phyloP scores from a whole-genome alignment of 2,888 invertebrate genomes.

The Eupithecia inturbata region DNA sequence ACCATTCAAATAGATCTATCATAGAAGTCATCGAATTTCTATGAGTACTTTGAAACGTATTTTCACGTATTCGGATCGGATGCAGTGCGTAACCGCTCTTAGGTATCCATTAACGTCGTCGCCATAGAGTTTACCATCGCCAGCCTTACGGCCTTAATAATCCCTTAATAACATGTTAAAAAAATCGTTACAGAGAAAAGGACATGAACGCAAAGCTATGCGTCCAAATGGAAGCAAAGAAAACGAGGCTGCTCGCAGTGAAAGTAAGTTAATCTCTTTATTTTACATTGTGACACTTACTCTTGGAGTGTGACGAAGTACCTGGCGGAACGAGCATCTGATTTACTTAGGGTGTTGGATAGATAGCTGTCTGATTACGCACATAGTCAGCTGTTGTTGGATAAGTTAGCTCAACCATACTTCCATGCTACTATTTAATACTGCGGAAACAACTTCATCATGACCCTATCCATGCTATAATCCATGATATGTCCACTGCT shows the following conservation, averaged over 20 bases:
- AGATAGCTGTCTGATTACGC: neutral
- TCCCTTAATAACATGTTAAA: neutral
- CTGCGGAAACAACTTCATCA: neutral
- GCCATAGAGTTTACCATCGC: too few relatives aligned
- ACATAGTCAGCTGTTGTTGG: neutral
- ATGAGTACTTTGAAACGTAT: too few relatives aligned
- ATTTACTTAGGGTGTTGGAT: neutral
- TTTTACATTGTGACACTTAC: constrained; percentile 25
- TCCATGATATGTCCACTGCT: too few relatives aligned
- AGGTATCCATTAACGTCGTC: too few relatives aligned
- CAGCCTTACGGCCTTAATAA: neutral
- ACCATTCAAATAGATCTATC: too few relatives aligned
- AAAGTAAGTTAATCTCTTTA: constrained; percentile 82
- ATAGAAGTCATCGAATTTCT: too few relatives aligned
- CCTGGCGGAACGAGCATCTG: neutral
- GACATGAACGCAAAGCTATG: constrained; percentile 93
- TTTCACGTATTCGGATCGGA: too few relatives aligned
- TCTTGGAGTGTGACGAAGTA: constrained; percentile 20
- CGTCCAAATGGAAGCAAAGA: constrained; percentile 93
- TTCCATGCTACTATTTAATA: neutral
- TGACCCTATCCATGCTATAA: too few relatives aligned
- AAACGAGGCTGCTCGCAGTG: constrained; percentile 89
- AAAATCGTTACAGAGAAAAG: constrained; percentile 87
- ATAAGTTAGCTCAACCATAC: neutral
- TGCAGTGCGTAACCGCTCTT: too few relatives aligned